Percentiles rank a stretch among this genome's conserved stretches.
Evolutionary conservation across 2,797 vertebrate species (phyloP).

Genomic region (Macroramphosus scolopax): DNA sequence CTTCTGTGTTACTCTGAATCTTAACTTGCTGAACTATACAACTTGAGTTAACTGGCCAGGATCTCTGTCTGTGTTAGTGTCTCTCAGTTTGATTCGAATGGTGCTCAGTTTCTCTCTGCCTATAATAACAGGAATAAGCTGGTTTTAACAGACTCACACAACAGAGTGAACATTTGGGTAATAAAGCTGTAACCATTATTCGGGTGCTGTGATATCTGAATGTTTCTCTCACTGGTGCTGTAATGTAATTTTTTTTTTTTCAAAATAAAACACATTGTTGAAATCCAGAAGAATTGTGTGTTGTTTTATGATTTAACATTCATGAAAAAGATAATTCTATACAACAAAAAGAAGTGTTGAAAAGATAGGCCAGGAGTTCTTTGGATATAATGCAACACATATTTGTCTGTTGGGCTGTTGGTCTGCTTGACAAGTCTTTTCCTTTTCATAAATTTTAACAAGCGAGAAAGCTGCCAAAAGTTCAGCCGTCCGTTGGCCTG

Average conservation of each 20-base stretch:
- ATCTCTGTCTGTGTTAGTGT: background rate
- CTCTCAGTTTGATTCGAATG: slow-evolving; percentile 29
- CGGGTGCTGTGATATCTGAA: slow-evolving; percentile 37
- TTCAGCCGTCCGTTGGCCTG: no score
- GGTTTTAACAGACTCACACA: slow-evolving; percentile 16
- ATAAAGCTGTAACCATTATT: slow-evolving; percentile 32
- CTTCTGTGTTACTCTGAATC: slow-evolving; percentile 2
- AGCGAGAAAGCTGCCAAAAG: no score
- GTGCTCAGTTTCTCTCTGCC: slow-evolving; percentile 51
- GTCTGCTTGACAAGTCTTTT: no score
- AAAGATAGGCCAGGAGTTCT: no score
- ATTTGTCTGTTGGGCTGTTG: no score
- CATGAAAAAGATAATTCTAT: no score
- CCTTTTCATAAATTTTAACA: no score
- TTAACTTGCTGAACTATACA: slow-evolving; percentile 1
- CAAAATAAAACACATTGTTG: slow-evolving; percentile 62
- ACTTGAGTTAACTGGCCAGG: background rate
- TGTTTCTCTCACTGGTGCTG: slow-evolving; percentile 53
- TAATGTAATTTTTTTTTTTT: slow-evolving; percentile 44
- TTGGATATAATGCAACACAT: no score
- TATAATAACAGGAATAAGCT: slow-evolving; percentile 54
- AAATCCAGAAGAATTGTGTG: slow-evolving; percentile 5
- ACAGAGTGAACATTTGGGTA: slow-evolving; percentile 45
- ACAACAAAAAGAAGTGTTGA: no score
- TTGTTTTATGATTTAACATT: no score